Evolutionary conservation across 2,113 vertebrate species (phyloP), one percentile per base, ranked within the genome.

Genomic region (Fulica atra): DNA sequence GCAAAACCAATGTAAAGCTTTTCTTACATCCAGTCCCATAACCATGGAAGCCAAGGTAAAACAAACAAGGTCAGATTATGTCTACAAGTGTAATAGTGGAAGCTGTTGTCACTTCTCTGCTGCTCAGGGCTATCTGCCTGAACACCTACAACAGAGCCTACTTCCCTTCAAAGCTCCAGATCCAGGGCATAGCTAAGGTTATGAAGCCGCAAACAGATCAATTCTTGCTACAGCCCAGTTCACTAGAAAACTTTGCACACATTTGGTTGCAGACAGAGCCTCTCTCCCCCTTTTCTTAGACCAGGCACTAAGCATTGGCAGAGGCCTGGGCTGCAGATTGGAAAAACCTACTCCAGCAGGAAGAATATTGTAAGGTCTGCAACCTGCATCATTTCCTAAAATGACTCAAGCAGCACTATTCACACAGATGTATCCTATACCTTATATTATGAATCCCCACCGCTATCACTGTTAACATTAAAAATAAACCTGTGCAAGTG

Each of bases 391-490:
- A 81, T 79, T 96, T 96, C 96, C 93, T 88, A 65, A 40, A 54
- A 36, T 60, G 86, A 94, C 70, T 91, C 77, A 65, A 53, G 51
- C 61, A 86, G 51, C 40, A 81, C 35, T 40, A 79, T 24, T 81
- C 88, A 40, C 79, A 88, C 77, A 85, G 86, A 92, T 97, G 86
- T 71, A 86, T 93, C 86, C 88, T 92, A 81, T 50, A 35, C 44
- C 40, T 81, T 54, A 28, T 42, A 77, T 68, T 81, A 84, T 53
- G 70, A 71, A 97, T 93, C 81, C 88, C 79, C 82, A 56, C 53
- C 36, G 44, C 14, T 15, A 9, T 31, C 87, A 28, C 46, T 48
- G 51, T 40, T 74, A 90, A 57, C 57, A 81, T 89, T 36, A 54
- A 90, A 93, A 92, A 95, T 20, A 64, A 92, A 74, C 44, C 24